Evolutionary conservation across 1,140 invertebrate species (phyloP).

Genomic region (Trichonephila clavipes): DNA sequence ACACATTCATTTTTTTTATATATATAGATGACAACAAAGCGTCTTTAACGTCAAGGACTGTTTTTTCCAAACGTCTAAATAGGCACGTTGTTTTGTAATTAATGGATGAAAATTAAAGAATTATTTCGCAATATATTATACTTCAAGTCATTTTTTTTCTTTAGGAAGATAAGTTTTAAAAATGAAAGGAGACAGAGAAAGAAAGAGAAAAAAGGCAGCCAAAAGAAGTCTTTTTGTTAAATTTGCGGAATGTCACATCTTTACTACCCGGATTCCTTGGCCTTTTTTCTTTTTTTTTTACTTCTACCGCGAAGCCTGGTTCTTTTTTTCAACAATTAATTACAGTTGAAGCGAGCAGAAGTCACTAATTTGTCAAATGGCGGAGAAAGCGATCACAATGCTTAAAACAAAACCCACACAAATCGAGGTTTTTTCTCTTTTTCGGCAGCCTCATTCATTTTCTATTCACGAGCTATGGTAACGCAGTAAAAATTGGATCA

Average conservation of each 20-base stretch:
- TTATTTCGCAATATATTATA: not conserved
- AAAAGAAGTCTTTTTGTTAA: no score
- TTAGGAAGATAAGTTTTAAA: not conserved
- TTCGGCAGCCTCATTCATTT: not conserved
- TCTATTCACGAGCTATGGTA: not conserved
- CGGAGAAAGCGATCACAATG: not conserved
- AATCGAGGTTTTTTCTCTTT: not conserved
- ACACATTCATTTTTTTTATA: no score
- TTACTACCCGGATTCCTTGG: not conserved
- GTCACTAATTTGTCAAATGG: constrained; percentile 16
- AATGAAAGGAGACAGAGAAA: not conserved
- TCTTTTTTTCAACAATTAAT: constrained; percentile 22
- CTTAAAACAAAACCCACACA: not conserved
- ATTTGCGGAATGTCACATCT: not conserved
- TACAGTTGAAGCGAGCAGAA: not conserved
- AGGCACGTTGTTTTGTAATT: no score
- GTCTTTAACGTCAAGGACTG: no score
- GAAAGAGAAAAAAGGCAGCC: not conserved
- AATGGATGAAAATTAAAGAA: not conserved
- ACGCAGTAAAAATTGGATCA: not conserved
- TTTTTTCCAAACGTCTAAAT: no score
- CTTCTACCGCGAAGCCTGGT: not conserved
- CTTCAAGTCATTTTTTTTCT: not conserved
- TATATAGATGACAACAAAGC: no score
- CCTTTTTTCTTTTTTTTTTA: not conserved